Evolutionary conservation across 2,797 vertebrate species (phyloP).

Genomic region (Enteromius mattozi): DNA sequence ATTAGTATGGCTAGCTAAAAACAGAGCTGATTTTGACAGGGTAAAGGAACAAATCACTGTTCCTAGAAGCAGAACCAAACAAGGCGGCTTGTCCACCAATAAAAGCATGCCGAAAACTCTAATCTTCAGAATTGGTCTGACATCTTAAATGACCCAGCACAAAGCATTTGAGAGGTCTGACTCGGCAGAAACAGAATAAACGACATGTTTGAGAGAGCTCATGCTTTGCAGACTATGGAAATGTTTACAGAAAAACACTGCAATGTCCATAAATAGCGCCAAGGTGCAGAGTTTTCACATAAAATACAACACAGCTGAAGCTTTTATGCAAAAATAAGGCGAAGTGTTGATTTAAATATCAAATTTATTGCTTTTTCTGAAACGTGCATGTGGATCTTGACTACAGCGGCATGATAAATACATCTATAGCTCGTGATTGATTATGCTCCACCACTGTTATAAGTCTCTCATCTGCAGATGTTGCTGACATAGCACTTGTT

Average conservation of each 20-base stretch:
- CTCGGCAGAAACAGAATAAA: not conserved
- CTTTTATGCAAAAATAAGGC: conserved; percentile 1
- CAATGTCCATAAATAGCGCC: conserved; percentile 6
- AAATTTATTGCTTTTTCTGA: not conserved
- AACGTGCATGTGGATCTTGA: conserved; percentile 1
- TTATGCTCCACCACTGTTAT: not conserved
- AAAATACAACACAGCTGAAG: not conserved
- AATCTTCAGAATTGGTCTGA: conserved; percentile 10
- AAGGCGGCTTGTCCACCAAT: not conserved
- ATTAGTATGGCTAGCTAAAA: no score
- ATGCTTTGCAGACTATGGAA: not conserved
- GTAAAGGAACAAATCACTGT: not conserved
- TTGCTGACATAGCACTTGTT: conserved; percentile 34
- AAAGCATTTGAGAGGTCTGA: not conserved
- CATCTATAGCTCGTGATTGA: conserved; percentile 9
- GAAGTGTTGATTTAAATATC: conserved; percentile 5
- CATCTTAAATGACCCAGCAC: conserved; percentile 26
- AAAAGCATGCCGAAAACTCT: not conserved
- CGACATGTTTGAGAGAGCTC: conserved; percentile 1
- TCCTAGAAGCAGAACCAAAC: not conserved
- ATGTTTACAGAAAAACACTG: conserved; percentile 16
- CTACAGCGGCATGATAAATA: conserved; percentile 5
- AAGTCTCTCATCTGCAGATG: conserved; percentile 21
- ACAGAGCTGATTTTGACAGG: no score
- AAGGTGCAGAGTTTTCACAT: not conserved